Conservation (phyloP, 2,888 invertebrate species). For the Andrena bicolor region DNA sequence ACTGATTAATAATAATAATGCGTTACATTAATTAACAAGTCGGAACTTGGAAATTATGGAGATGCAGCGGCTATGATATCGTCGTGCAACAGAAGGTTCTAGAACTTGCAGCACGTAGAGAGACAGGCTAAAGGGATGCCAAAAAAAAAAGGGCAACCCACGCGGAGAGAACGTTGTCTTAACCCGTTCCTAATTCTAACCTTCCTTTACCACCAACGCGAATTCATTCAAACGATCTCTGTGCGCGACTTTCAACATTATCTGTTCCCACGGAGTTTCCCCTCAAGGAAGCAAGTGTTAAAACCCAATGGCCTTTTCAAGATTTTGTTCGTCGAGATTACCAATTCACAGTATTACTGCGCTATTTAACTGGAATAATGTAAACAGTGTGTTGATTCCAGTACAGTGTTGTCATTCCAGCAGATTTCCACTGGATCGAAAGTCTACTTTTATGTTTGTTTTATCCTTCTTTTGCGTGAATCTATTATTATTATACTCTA, state of each 20-base stretch:
- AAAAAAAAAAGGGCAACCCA: slow-evolving; percentile 68
- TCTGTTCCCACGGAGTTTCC: slow-evolving; percentile 26
- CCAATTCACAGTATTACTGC: neutral
- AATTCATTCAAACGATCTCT: slow-evolving; percentile 51
- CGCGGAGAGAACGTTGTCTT: slow-evolving; percentile 59
- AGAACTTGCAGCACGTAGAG: slow-evolving; percentile 39
- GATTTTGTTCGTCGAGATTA: neutral
- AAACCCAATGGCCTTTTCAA: neutral
- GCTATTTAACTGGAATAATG: too few species aligned
- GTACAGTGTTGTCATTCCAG: too few species aligned
- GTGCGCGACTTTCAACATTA: slow-evolving; percentile 39
- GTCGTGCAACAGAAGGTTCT: slow-evolving; percentile 34
- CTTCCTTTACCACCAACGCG: slow-evolving; percentile 66
- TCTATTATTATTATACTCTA: too few species aligned
- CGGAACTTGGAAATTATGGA: too few species aligned
- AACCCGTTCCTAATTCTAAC: slow-evolving; percentile 68
- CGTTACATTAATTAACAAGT: too few species aligned
- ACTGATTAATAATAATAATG: too few species aligned
- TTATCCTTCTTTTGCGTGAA: too few species aligned
- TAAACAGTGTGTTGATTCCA: too few species aligned
- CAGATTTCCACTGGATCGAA: too few species aligned
- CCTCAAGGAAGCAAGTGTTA: slow-evolving; percentile 8
- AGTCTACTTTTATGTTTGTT: too few species aligned
- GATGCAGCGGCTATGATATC: neutral
- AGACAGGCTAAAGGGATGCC: slow-evolving; percentile 65